These are phyloP conservation scores for Clavelina lepadiformis DNA, from an alignment of 23 tunicate genomes.

Conservation along the genomic window DNA sequence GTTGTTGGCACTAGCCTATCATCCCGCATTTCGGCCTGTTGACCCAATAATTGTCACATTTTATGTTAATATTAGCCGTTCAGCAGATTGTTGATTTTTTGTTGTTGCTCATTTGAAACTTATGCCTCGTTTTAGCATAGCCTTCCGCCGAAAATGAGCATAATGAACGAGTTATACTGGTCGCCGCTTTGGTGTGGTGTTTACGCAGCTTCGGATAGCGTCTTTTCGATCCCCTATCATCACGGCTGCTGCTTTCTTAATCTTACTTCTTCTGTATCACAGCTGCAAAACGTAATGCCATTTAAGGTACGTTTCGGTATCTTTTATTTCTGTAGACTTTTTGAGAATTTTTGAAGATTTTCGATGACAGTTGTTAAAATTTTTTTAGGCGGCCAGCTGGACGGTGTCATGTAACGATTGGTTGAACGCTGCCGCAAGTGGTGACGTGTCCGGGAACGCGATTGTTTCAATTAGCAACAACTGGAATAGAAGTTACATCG, in stretches of 20 bases:
- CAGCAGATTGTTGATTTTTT: too few species aligned
- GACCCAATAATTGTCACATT: too few species aligned
- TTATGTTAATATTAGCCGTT: too few species aligned
- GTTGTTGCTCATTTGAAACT: too few species aligned
- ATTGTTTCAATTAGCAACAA: conserved; percentile 47
- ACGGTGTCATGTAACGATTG: conserved; percentile 60
- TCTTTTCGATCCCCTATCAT: conserved; percentile 47
- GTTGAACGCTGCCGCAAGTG: conserved; percentile 66
- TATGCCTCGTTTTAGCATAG: conserved; percentile 9
- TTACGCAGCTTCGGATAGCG: conserved; percentile 52
- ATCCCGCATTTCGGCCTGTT: too few species aligned
- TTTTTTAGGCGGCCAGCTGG: conserved; percentile 45
- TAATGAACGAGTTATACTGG: conserved; percentile 58
- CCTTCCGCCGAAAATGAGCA: conserved; percentile 31
- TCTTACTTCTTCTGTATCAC: conserved; percentile 5
- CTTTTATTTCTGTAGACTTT: conserved; percentile 2
- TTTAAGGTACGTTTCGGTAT: conserved; percentile 25
- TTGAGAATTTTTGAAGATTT: background rate
- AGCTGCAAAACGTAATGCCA: conserved; percentile 36
- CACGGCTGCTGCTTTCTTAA: conserved; percentile 39
- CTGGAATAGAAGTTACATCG: conserved; percentile 36
- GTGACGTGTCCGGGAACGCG: conserved; percentile 61
- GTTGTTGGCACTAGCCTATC: too few species aligned
- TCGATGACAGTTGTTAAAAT: background rate
- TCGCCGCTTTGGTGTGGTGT: conserved; percentile 56